Conservation (phyloP, 1,140 invertebrate species). For the Contarinia nasturtii region DNA sequence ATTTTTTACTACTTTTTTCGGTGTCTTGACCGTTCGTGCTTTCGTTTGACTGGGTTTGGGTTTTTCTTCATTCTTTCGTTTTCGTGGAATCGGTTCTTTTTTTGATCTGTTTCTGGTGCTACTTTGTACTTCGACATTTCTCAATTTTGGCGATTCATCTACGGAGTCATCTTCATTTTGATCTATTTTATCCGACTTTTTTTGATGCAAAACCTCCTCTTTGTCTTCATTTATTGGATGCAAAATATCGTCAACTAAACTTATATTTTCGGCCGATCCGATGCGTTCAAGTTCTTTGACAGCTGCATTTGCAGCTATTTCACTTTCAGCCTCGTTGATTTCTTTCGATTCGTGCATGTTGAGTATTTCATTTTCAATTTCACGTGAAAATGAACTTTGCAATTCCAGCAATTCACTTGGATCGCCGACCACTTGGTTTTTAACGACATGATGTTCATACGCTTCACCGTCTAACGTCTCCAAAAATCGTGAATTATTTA, state of each 20-base stretch:
- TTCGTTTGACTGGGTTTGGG: too few species aligned
- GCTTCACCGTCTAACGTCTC: not conserved
- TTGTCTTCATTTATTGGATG: not conserved
- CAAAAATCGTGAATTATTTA: not conserved
- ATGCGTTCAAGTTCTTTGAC: not conserved
- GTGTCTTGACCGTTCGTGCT: too few species aligned
- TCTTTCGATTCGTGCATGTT: not conserved
- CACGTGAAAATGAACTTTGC: not conserved
- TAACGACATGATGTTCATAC: not conserved
- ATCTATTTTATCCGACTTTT: too few species aligned
- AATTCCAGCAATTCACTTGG: not conserved
- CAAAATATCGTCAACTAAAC: not conserved
- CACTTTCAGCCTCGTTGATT: not conserved
- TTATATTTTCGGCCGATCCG: not conserved
- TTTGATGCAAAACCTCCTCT: not conserved
- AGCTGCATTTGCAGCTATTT: not conserved
- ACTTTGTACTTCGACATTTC: too few species aligned
- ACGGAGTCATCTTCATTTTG: too few species aligned
- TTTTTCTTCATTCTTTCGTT: too few species aligned
- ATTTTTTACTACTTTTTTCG: too few species aligned
- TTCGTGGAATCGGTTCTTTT: too few species aligned
- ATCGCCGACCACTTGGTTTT: not conserved
- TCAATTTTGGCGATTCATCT: too few species aligned
- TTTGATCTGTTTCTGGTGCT: too few species aligned
- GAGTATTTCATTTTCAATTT: not conserved